These are phyloP conservation scores for Formica exsecta DNA, from an alignment of 1,140 invertebrate species.

Conservation along the genomic window DNA sequence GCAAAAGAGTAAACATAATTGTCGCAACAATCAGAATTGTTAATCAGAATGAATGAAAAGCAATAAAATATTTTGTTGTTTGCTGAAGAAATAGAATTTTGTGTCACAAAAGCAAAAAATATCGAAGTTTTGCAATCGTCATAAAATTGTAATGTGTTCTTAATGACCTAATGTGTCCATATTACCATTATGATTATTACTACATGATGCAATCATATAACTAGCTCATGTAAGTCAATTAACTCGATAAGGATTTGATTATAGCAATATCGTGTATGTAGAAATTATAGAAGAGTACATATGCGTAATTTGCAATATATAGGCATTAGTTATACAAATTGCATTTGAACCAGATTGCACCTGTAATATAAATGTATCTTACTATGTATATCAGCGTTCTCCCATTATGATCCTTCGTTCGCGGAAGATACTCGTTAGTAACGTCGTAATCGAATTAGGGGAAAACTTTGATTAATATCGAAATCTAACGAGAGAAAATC, in stretches of 20 bases:
- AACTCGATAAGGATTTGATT: constrained; percentile 16
- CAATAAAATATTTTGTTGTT: not conserved
- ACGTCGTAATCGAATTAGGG: not conserved
- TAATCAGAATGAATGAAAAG: not conserved
- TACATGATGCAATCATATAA: constrained; percentile 31
- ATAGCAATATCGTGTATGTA: not conserved
- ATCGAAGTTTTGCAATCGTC: not conserved
- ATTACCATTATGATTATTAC: not conserved
- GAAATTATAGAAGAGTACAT: constrained; percentile 33
- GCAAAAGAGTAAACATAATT: not conserved
- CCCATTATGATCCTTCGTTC: not conserved
- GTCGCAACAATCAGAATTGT: no score
- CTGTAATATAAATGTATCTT: constrained; percentile 17
- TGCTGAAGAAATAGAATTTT: not conserved
- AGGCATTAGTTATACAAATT: not conserved
- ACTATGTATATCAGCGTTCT: not conserved
- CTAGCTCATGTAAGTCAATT: constrained; percentile 9
- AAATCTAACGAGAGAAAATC: not conserved
- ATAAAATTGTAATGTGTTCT: not conserved
- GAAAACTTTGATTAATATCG: constrained; percentile 12
- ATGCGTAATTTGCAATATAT: not conserved
- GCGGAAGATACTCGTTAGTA: not conserved
- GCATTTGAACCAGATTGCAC: not conserved
- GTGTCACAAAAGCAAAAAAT: not conserved
- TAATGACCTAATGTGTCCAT: not conserved